Base-by-base conservation (phyloP, 2,888 invertebrate species). In the Neoascia interrupta region DNA sequence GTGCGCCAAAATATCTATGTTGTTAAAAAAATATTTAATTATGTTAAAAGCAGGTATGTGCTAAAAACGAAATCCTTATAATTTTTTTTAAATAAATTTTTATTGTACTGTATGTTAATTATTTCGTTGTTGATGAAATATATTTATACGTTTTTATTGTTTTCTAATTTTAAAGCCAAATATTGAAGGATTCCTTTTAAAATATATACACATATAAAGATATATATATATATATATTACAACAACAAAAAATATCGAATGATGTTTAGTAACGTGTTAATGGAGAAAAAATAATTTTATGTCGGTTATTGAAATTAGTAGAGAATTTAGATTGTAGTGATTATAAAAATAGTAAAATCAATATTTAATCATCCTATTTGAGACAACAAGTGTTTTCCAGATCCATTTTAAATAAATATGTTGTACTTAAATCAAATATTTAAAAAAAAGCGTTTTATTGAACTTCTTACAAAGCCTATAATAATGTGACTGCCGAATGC, bases 281-380 rank as follows among this genome's bases (percentile, higher is more conserved):
- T 19, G 56, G 41, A 19, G 70, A 70, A 37, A 81, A n/a, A 58
- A 56, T 39, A 53, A 39, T 23, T 72, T 63, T 73, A 51, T 56
- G n/a, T 47, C 28, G 58, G 47, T 63, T 69, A 69, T 49, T 66
- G n/a, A 56, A 60, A 66, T 72, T 47, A 61, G 43, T 68, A 61
- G 58, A 49, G 47, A 72, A 72, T 54, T 19, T 45, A 63, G 61
- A 61, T 66, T 49, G 43, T 51, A 63, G 41, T 43, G 60, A 51
- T 13, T 49, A 53, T 69, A 13, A 63, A 63, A 64, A n/a, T 49
- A 41, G 43, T n/a, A 56, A 45, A 13, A 39, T 37, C 53, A 54
- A 60, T 26, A 64, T 28, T 54, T 61, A 61, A 63, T 73, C 21
- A 58, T 47, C 37, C 23, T 21, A 21, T 51, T 54, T 58, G 36